phyloP scores from a whole-genome alignment of 2,888 invertebrate genomes.

The Ceramica pisi region DNA sequence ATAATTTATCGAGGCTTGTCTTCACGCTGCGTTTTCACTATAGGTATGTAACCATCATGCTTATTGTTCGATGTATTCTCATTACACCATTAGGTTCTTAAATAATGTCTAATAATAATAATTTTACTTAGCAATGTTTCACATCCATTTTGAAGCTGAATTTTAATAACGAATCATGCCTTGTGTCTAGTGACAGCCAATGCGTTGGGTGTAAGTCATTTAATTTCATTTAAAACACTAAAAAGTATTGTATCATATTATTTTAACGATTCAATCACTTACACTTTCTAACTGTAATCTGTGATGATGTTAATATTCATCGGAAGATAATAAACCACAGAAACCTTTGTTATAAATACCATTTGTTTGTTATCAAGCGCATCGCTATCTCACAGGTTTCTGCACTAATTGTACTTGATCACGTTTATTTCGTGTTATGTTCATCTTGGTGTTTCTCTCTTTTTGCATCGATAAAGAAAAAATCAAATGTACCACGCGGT shows the following conservation, averaged over 20 bases:
- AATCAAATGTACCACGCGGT: constrained; percentile 99
- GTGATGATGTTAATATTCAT: constrained; percentile 71
- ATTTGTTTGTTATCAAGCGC: constrained; percentile 54
- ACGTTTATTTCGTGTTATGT: constrained; percentile 82
- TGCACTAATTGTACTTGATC: constrained; percentile 74
- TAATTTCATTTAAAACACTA: constrained; percentile 29
- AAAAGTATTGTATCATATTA: neutral
- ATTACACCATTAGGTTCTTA: constrained; percentile 14
- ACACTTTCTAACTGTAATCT: constrained; percentile 71
- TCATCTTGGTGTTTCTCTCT: constrained; percentile 90
- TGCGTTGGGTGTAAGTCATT: constrained; percentile 58
- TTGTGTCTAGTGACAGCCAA: constrained; percentile 54
- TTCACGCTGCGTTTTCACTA: constrained; percentile 9
- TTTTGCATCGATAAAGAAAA: constrained; percentile 93
- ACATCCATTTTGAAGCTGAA: constrained; percentile 64
- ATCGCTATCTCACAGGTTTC: constrained; percentile 74
- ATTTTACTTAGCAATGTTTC: neutral
- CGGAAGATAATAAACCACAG: constrained; percentile 48
- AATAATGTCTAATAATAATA: neutral
- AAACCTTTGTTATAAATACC: constrained; percentile 53
- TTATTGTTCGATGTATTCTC: constrained; percentile 20
- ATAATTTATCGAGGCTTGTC: neutral
- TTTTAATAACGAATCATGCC: constrained; percentile 45
- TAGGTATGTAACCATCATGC: neutral
- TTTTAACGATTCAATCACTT: constrained; percentile 68